Percentiles rank a stretch among this genome's conserved stretches.
These are phyloP conservation scores for Sinelater perroti DNA, from an alignment of 2,888 invertebrate genomes.

Conservation along the genomic window DNA sequence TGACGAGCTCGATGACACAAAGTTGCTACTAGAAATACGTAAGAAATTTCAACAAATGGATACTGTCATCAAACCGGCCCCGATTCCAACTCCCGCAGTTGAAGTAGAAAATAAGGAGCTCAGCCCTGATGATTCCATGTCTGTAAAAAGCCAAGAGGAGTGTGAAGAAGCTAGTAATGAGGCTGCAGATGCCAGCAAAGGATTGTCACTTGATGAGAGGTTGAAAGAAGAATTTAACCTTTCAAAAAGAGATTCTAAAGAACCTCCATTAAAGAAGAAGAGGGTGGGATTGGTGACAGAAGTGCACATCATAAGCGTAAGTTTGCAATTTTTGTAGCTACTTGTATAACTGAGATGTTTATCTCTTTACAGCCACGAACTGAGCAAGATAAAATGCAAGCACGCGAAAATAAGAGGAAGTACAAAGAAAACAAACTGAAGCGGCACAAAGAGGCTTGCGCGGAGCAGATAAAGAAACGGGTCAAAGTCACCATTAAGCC, in stretches of 20 bases:
- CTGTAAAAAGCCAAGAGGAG: constrained; percentile 47
- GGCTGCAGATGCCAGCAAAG: constrained; percentile 42
- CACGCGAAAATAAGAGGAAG: constrained; percentile 74
- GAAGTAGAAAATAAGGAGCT: constrained; percentile 47
- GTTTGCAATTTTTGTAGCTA: constrained; percentile 54
- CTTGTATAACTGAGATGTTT: no score
- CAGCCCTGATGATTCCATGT: constrained; percentile 46
- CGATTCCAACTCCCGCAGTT: constrained; percentile 51
- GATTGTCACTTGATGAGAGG: constrained; percentile 52
- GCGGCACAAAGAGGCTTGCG: constrained; percentile 67
- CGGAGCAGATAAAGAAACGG: constrained; percentile 63
- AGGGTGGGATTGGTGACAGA: constrained; percentile 69
- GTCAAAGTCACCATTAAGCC: constrained; percentile 46
- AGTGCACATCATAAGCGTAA: constrained; percentile 70
- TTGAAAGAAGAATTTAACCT: constrained; percentile 52
- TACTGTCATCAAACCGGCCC: constrained; percentile 51
- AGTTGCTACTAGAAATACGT: constrained; percentile 55
- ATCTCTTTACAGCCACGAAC: constrained; percentile 75
- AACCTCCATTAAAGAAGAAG: constrained; percentile 58
- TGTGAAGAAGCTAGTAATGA: constrained; percentile 33
- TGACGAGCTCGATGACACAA: constrained; percentile 42
- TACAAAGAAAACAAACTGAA: constrained; percentile 82
- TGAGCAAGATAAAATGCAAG: constrained; percentile 78
- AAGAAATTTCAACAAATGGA: constrained; percentile 57
- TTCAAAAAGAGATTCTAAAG: constrained; percentile 45